Conservation (phyloP, 2,888 invertebrate species). For the Sabatieria punctata region DNA sequence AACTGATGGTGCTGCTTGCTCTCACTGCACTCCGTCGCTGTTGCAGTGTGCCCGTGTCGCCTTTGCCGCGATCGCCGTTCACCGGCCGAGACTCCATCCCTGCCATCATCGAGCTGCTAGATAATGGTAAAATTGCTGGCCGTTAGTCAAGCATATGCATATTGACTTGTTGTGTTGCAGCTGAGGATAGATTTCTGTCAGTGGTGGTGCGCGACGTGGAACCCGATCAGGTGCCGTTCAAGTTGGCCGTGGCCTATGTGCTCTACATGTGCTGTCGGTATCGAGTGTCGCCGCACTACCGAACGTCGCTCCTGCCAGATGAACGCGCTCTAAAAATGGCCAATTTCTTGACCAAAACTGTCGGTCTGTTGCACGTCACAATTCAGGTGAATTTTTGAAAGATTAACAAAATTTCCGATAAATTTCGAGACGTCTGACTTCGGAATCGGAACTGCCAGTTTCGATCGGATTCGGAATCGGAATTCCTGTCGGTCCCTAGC, state of each 20-base stretch:
- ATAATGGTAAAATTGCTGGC: conserved; percentile 44
- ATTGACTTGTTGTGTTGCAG: conserved; percentile 15
- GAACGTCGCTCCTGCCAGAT: conserved; percentile 73
- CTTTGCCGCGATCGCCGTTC: neutral
- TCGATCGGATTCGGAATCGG: too few relatives aligned
- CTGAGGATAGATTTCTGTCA: conserved; percentile 74
- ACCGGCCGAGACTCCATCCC: conserved; percentile 49
- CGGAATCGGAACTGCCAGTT: too few relatives aligned
- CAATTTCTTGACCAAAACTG: conserved; percentile 70
- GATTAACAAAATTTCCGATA: neutral
- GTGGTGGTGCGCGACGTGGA: conserved; percentile 62
- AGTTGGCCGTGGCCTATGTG: conserved; percentile 87
- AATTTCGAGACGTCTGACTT: neutral
- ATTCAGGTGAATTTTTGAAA: conserved; percentile 46
- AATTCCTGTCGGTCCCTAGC: too few relatives aligned
- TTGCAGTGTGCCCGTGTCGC: neutral
- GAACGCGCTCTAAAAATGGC: conserved; percentile 80
- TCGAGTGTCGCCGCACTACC: conserved; percentile 78
- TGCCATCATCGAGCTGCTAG: conserved; percentile 80
- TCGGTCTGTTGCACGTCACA: conserved; percentile 62
- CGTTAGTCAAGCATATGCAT: neutral
- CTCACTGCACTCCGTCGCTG: neutral
- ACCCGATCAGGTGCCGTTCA: conserved; percentile 49
- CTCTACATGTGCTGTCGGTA: conserved; percentile 84
- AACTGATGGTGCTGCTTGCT: neutral